A percentile compares a stretch with the other conserved stretches of the same genome.
These are phyloP conservation scores for Galemys pyrenaicus DNA, from an alignment of 2,113 vertebrate species.

Conservation along the genomic window DNA sequence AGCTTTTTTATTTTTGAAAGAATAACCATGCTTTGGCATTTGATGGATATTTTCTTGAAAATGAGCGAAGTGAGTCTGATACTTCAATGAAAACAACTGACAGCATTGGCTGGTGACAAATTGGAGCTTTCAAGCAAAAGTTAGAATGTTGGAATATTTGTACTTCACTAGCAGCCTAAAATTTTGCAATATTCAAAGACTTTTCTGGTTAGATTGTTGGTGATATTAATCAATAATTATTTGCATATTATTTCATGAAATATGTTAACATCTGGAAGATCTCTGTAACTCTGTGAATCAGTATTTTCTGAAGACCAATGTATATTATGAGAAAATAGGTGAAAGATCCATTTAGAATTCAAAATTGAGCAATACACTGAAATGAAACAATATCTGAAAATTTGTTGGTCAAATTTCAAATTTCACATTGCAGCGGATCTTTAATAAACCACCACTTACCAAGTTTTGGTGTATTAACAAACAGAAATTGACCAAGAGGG, in stretches of 20 bases:
- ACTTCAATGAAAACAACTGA: background rate
- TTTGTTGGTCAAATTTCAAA: background rate
- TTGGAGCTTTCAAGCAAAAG: constrained; percentile 43
- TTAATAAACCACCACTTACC: constrained; percentile 16
- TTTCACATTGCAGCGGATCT: background rate
- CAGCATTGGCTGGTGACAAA: background rate
- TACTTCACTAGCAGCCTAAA: background rate
- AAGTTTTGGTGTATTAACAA: constrained; percentile 4
- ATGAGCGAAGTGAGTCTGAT: background rate
- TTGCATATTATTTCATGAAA: background rate
- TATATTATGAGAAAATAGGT: background rate
- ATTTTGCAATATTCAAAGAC: background rate
- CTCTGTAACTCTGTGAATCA: background rate
- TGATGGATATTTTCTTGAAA: background rate
- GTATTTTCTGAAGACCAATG: background rate
- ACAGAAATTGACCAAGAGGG: background rate
- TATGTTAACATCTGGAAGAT: background rate
- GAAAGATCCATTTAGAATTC: background rate
- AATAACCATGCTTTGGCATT: background rate
- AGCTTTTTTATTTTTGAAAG: constrained; percentile 36
- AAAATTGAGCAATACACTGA: background rate
- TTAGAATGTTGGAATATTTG: background rate
- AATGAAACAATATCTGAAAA: constrained; percentile 3
- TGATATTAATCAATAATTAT: background rate
- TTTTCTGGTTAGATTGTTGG: background rate